phyloP scores from a whole-genome alignment of 2,113 vertebrate species.

The Hiodon alosoides region DNA sequence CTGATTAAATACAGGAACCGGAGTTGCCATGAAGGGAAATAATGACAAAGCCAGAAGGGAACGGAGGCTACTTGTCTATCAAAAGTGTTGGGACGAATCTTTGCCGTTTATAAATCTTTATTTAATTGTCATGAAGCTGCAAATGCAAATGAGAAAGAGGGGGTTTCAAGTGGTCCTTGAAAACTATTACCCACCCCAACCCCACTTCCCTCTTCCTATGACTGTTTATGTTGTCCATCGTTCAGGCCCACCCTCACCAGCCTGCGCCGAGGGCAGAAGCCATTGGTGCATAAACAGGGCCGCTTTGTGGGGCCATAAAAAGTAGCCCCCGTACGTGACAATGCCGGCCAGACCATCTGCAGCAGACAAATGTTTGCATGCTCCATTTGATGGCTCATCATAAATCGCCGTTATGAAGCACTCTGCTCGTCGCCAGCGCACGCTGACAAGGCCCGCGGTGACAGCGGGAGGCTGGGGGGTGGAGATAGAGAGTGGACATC shows the following conservation, averaged over 20 bases:
- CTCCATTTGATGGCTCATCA: conserved; percentile 2
- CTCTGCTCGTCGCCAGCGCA: neutral
- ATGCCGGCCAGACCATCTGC: conserved; percentile 5
- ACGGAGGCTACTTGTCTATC: too few relatives aligned
- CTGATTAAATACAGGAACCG: too few relatives aligned
- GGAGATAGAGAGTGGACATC: too few relatives aligned
- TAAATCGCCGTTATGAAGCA: conserved; percentile 11
- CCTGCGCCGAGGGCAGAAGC: neutral
- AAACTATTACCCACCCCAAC: too few relatives aligned
- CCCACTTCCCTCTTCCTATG: neutral
- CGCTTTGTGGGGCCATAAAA: conserved; percentile 14
- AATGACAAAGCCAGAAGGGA: too few relatives aligned
- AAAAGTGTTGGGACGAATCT: too few relatives aligned
- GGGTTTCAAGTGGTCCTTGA: too few relatives aligned
- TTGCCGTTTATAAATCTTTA: too few relatives aligned
- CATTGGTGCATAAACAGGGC: neutral
- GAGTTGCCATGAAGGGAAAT: too few relatives aligned
- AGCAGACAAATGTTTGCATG: conserved; percentile 7
- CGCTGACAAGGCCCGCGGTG: neutral
- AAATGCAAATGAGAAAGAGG: too few relatives aligned
- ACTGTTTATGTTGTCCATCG: neutral
- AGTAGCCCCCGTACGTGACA: neutral
- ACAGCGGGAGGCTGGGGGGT: too few relatives aligned
- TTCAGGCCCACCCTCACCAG: neutral
- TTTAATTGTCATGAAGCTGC: too few relatives aligned